Evolutionary conservation across 2,888 invertebrate genomes (phyloP).

Genomic region (Zootermopsis nevadensis): DNA sequence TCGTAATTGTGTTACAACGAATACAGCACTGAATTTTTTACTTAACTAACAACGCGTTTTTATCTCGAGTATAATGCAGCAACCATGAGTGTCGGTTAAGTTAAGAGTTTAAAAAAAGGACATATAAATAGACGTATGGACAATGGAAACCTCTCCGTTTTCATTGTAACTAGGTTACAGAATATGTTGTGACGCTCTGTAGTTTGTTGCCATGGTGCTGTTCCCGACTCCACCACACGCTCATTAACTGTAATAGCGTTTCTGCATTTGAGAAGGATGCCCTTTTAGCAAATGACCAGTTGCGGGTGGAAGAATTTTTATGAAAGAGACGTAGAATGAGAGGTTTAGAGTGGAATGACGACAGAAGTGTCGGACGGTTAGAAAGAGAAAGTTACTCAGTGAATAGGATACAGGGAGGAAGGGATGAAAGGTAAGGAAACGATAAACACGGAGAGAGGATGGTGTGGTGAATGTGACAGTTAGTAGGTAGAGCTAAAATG

Average conservation of each 20-base stretch:
- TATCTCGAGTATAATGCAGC: no score
- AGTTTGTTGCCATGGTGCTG: not conserved
- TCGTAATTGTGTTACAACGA: no score
- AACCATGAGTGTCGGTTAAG: not conserved
- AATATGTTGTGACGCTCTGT: not conserved
- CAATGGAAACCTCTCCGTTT: not conserved
- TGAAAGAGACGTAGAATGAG: not conserved
- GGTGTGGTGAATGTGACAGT: not conserved
- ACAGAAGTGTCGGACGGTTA: not conserved
- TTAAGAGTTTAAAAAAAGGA: not conserved
- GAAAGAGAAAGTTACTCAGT: not conserved
- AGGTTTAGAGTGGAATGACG: not conserved
- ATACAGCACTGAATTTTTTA: no score
- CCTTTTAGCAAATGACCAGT: not conserved
- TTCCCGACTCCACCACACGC: not conserved
- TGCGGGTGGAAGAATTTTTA: not conserved
- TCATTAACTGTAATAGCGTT: constrained; percentile 7
- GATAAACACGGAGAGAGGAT: not conserved
- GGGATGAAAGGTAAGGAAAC: no score
- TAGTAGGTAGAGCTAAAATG: not conserved
- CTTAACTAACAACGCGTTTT: no score
- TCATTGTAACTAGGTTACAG: constrained; percentile 1
- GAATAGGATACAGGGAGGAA: no score
- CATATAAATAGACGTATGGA: not conserved
- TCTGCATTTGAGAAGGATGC: not conserved